Evolutionary conservation across 2,797 vertebrate genomes (phyloP).

Genomic region (Euphonia xanthogaster): DNA sequence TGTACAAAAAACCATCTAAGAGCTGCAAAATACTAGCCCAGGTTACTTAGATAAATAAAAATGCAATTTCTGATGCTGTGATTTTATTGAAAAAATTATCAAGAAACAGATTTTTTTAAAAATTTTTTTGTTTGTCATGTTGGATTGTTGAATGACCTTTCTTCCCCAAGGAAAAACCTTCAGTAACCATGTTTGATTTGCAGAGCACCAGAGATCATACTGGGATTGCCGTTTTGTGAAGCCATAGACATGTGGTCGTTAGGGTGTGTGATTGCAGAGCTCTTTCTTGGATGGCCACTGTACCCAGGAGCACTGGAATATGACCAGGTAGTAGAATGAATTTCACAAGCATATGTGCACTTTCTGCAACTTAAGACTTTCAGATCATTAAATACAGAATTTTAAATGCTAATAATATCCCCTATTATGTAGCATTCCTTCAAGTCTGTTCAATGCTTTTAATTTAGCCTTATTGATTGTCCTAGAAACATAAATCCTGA

Average conservation of each 20-base stretch:
- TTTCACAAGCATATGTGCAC: neutral
- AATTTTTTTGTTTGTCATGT: neutral
- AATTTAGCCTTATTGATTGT: neutral
- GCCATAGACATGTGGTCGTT: constrained; percentile 99
- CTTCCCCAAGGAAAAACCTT: neutral
- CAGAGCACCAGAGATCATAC: constrained; percentile 99
- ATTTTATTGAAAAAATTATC: neutral
- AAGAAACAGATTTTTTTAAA: neutral
- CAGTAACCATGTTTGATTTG: constrained; percentile 61
- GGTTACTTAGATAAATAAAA: neutral
- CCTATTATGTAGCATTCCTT: neutral
- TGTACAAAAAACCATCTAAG: neutral
- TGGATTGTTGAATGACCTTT: constrained; percentile 33
- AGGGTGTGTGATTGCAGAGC: constrained; percentile 98
- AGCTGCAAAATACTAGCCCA: neutral
- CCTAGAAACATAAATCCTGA: neutral
- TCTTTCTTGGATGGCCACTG: constrained; percentile 98
- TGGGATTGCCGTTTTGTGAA: constrained; percentile 99
- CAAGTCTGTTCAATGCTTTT: neutral
- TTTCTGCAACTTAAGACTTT: neutral
- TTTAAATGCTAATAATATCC: neutral
- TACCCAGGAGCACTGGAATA: constrained; percentile 99
- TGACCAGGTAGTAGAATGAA: constrained; percentile 88
- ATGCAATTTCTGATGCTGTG: neutral
- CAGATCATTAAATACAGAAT: neutral